Conservation (phyloP, 2,888 invertebrate genomes). For the Linhomoeus sp. region DNA sequence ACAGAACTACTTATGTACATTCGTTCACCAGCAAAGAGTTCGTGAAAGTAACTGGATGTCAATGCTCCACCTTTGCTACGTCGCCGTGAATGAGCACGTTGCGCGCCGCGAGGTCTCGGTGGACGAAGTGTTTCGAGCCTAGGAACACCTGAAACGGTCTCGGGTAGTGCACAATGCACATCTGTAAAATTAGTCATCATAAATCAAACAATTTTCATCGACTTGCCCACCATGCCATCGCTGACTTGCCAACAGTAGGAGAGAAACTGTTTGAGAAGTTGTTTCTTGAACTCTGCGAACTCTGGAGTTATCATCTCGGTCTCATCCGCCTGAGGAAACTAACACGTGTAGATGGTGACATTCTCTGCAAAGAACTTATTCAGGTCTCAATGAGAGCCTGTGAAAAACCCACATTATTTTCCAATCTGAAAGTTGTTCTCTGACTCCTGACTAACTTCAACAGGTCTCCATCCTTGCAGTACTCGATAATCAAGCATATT, state of each 20-base stretch:
- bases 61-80: neutral
- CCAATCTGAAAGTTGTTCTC: too few relatives aligned
- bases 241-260: neutral
- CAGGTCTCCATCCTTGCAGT: neutral
- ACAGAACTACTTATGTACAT: neutral
- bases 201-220: too few relatives aligned
- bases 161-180: too few relatives aligned
- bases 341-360: too few relatives aligned
- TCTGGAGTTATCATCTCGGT: neutral
- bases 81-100: neutral
- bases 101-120: neutral
- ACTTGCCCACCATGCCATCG: neutral
- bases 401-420: too few relatives aligned
- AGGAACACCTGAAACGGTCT: neutral
- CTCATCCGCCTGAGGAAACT: too few relatives aligned
- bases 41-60: too few relatives aligned
- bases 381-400: too few relatives aligned
- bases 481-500: neutral
- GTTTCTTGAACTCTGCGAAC: too few relatives aligned
- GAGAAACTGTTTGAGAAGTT: neutral
- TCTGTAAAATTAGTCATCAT: too few relatives aligned
- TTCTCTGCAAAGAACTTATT: too few relatives aligned
- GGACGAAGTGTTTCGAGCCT: neutral
- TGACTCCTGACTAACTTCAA: neutral
- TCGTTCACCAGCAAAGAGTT: too few relatives aligned